Conservation (phyloP, 1,140 invertebrate genomes). For the Panagrolaimus sp. region DNA sequence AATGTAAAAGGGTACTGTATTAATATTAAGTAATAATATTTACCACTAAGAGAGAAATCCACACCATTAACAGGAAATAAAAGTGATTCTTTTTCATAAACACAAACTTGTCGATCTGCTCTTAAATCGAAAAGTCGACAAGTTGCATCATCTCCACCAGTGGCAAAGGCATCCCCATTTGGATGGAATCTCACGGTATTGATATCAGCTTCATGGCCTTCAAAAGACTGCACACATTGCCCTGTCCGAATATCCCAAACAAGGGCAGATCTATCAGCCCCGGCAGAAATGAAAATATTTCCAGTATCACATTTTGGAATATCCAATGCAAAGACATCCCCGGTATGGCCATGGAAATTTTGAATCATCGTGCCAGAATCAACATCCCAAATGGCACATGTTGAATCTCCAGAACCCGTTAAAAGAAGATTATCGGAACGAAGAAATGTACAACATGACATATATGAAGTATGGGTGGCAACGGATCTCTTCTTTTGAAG, state of each 20-base stretch:
- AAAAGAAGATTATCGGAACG: slow-evolving; percentile 98
- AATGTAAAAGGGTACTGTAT: not conserved
- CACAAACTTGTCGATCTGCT: slow-evolving; percentile 92
- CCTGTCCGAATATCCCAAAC: slow-evolving; percentile 99
- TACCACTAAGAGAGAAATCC: slow-evolving; percentile 90
- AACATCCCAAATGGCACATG: slow-evolving; percentile 97
- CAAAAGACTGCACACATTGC: slow-evolving; percentile 94
- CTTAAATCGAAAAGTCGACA: slow-evolving; percentile 94
- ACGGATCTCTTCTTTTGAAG: slow-evolving; percentile 87
- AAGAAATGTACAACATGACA: slow-evolving; percentile 94
- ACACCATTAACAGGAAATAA: slow-evolving; percentile 95
- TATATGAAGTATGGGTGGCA: slow-evolving; percentile 90
- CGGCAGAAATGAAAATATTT: slow-evolving; percentile 92
- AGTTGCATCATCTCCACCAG: slow-evolving; percentile 95
- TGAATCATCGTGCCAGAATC: slow-evolving; percentile 93
- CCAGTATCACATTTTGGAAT: slow-evolving; percentile 92
- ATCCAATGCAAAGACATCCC: slow-evolving; percentile 95
- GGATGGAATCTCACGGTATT: slow-evolving; percentile 97
- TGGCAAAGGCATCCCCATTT: slow-evolving; percentile 95
- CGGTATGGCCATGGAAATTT: slow-evolving; percentile 92
- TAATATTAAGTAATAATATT: slow-evolving; percentile 44
- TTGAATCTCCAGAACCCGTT: slow-evolving; percentile 95
- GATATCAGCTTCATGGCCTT: slow-evolving; percentile 95
- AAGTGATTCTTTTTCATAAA: slow-evolving; percentile 92
- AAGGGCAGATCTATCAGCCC: slow-evolving; percentile 91